Evolutionary conservation across 2,113 vertebrate genomes (phyloP).

Genomic region (Dascyllus trimaculatus): DNA sequence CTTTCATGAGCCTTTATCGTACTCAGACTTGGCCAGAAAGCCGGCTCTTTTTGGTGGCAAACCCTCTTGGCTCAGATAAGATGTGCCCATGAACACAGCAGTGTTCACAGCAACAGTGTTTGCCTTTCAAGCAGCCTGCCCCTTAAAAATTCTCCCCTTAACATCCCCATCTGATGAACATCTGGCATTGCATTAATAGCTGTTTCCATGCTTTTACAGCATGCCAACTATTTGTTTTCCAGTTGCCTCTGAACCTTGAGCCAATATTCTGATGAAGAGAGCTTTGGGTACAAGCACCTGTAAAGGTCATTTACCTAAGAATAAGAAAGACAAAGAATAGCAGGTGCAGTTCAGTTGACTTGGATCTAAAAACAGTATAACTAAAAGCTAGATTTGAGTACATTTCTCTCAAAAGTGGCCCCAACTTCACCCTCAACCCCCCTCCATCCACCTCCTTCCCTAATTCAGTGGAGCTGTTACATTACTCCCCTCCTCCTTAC

Average conservation of each 20-base stretch:
- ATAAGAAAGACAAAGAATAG: not conserved
- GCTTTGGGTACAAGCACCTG: conserved; percentile 31
- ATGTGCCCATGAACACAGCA: conserved; percentile 34
- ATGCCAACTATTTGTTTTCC: conserved; percentile 62
- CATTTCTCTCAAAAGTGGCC: conserved; percentile 52
- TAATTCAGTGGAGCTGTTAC: conserved; percentile 53
- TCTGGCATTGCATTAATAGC: conserved; percentile 72
- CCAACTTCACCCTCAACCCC: conserved; percentile 66
- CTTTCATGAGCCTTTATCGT: conserved; percentile 56
- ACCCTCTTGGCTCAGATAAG: conserved; percentile 53
- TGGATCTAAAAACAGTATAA: not conserved
- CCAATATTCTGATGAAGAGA: conserved; percentile 48
- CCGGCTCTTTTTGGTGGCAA: conserved; percentile 17
- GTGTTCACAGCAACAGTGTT: conserved; percentile 38
- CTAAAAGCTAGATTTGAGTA: conserved; percentile 8
- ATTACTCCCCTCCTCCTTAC: conserved; percentile 16
- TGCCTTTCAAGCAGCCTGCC: conserved; percentile 49
- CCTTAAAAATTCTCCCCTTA: conserved; percentile 48
- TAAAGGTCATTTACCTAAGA: conserved; percentile 28
- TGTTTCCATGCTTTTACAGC: conserved; percentile 62
- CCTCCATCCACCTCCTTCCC: conserved; percentile 9
- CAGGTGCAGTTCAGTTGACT: not conserved
- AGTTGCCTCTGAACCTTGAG: conserved; percentile 53
- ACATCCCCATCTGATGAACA: conserved; percentile 67
- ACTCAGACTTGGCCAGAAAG: conserved; percentile 24